These are phyloP conservation scores for Drosophila asahinai DNA, from an alignment of 1,140 invertebrate species.

Conservation along the genomic window DNA sequence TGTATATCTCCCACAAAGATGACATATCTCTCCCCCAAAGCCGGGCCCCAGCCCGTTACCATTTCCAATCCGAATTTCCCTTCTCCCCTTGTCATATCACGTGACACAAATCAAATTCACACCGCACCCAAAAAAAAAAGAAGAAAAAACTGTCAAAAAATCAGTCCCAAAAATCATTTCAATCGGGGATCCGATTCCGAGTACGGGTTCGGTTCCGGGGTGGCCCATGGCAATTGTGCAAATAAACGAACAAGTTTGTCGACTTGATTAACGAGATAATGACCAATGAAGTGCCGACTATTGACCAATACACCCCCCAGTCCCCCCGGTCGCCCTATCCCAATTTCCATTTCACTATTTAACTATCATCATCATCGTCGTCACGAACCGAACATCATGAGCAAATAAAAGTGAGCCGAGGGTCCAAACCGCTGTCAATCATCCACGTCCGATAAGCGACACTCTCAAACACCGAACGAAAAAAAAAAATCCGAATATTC, in stretches of 20 bases:
- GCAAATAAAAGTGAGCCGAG: slow-evolving; percentile 36
- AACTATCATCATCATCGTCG: slow-evolving; percentile 29
- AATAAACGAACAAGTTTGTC: slow-evolving; percentile 56
- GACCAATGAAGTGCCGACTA: slow-evolving; percentile 54
- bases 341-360: slow-evolving; percentile 15
- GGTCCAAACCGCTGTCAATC: slow-evolving; percentile 53
- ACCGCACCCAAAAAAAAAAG: slow-evolving; percentile 23
- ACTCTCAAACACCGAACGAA: slow-evolving; percentile 7
- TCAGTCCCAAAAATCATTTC: slow-evolving; percentile 20
- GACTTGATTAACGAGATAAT: slow-evolving; percentile 65
- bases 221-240: slow-evolving; percentile 57
- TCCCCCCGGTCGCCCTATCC: background rate
- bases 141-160: background rate
- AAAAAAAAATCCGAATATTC: background rate
- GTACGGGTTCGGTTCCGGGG: slow-evolving; percentile 47
- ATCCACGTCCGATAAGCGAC: slow-evolving; percentile 40
- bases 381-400: slow-evolving; percentile 24
- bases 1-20: slow-evolving; percentile 14
- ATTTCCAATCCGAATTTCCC: background rate
- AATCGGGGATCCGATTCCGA: slow-evolving; percentile 4
- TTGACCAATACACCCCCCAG: slow-evolving; percentile 36
- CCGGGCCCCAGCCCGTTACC: background rate
- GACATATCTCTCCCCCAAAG: slow-evolving; percentile 10
- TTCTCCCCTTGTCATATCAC: slow-evolving; percentile 41
- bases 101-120: slow-evolving; percentile 64